A percentile compares a stretch with the other conserved stretches of the same genome.
These are phyloP conservation scores for Papio anubis DNA, from an alignment of 2,113 vertebrate species.

Conservation along the genomic window DNA sequence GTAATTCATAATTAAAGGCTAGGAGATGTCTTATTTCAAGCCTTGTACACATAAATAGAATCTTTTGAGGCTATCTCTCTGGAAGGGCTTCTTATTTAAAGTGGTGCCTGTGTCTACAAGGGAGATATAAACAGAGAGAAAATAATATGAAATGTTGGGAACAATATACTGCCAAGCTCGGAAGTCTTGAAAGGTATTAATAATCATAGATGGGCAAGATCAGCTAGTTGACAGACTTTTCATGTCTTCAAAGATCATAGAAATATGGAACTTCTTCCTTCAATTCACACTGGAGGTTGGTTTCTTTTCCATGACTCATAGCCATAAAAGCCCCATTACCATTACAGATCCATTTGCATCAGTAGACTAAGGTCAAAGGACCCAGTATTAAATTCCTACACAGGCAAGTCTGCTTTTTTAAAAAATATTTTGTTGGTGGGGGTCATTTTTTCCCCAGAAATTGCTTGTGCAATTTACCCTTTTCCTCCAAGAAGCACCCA, in stretches of 20 bases:
- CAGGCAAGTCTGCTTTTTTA: background rate
- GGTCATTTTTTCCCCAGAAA: background rate
- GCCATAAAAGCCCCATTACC: conserved; percentile 47
- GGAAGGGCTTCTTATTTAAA: conserved; percentile 80
- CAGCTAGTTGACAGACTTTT: conserved; percentile 1
- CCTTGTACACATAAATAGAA: conserved; percentile 76
- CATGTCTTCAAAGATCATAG: conserved; percentile 35
- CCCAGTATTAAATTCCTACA: background rate
- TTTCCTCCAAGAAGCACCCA: background rate
- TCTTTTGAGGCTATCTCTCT: conserved; percentile 69
- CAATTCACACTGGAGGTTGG: background rate
- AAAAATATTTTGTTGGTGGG: background rate
- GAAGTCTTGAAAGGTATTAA: conserved; percentile 63
- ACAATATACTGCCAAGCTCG: conserved; percentile 33
- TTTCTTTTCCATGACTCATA: conserved; percentile 47
- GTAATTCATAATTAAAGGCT: conserved; percentile 83
- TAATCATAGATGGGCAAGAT: conserved; percentile 70
- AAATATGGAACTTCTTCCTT: conserved; percentile 4
- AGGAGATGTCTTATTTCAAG: conserved; percentile 77
- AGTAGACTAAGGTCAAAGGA: conserved; percentile 19
- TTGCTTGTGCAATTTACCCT: background rate
- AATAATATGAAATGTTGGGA: conserved; percentile 71
- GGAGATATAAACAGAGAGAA: conserved; percentile 73
- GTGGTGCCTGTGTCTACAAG: conserved; percentile 43
- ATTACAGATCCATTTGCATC: conserved; percentile 30